Base-by-base conservation (phyloP, 35 echinoderm and acorn worm species). In the Heliocidaris erythrogramma region DNA sequence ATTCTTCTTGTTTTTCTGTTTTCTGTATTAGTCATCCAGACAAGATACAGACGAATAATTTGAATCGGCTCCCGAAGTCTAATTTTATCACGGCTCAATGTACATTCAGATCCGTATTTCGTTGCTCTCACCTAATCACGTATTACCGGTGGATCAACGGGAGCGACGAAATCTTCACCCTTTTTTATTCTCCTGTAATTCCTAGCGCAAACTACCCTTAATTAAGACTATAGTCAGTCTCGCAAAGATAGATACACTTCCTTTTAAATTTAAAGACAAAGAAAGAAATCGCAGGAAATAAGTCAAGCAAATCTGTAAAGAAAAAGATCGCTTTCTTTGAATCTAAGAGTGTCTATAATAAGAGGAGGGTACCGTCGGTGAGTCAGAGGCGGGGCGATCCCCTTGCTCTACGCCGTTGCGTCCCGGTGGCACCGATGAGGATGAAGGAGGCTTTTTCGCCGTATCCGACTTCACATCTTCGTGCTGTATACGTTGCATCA, bases 381-480 rank as follows among this genome's bases (percentile, higher is more conserved):
- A 92, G 91, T 92, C 91, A 92, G 50, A 30, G 47, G 47, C 48
- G 91, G 91, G 48, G 91, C 91, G 91, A 92, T 92, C 91, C 91
- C 91, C 91, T 48, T 30, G 13, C 48, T 50, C 29, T 30, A 6
- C 91, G 91, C 29, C 91, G 30, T 13, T 24, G 87, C 47, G 91
- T 59, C 91, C 48, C 29, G 29, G 21, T 48, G 91, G 91, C 91
- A 92, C 91, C 91, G 49, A 13, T 0, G 48, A 30, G 91, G 91
- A 92, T 92, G 91, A 52, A 92, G 47, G 91, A 24, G 50, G 91
- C 91, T 92, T 92, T 56, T 48, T 32, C 29, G 32, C 91, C 16
- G 48, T 92, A 92, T 92, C 91, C 91, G 47, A 49, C 48, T 32
- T 10, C 47, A n/a, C 18, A 49, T 21, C 30, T 32, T 89, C 31